Conservation (phyloP, 2,797 vertebrate species). For the Sebastes baramenuke region DNA sequence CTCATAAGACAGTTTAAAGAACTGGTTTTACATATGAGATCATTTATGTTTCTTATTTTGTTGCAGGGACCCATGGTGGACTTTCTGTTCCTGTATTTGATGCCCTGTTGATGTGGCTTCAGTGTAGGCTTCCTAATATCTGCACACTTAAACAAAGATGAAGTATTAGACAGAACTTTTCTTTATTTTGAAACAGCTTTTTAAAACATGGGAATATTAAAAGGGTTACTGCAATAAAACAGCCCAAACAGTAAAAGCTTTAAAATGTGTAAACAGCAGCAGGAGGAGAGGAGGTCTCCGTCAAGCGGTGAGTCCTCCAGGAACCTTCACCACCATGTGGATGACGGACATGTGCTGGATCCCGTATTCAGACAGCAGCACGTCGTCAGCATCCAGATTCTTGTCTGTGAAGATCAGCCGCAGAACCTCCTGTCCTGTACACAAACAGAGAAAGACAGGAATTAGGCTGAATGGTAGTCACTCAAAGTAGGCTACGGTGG, state of each 20-base stretch:
- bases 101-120: neutral
- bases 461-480: neutral
- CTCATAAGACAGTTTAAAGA: neutral
- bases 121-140: neutral
- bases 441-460: neutral
- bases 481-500: neutral
- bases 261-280: neutral
- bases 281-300: neutral
- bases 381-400: conserved; percentile 27
- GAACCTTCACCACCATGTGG: conserved; percentile 57
- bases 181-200: neutral
- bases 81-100: neutral
- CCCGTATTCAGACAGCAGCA: conserved; percentile 43
- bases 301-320: conserved; percentile 61
- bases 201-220: neutral
- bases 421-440: neutral
- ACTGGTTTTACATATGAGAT: neutral
- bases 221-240: neutral
- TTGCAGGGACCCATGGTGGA: neutral
- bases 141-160: neutral
- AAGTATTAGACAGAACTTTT: neutral
- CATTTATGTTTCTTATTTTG: neutral
- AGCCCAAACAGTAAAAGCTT: neutral
- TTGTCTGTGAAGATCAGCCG: conserved; percentile 68
- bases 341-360: conserved; percentile 72